Conservation (phyloP, 2,888 invertebrate genomes). For the Dascillus cervinus region DNA sequence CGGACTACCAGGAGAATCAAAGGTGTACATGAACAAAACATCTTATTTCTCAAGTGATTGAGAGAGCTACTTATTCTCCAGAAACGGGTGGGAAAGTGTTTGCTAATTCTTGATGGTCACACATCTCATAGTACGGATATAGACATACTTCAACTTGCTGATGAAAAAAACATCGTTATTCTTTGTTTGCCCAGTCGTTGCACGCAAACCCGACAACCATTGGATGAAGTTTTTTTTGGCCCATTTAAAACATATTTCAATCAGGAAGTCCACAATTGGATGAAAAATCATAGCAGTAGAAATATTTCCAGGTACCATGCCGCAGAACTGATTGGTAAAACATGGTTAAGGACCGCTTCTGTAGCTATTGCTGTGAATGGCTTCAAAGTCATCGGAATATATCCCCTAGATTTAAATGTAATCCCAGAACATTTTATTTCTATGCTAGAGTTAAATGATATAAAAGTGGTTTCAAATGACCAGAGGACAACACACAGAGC, state of each 20-base stretch:
- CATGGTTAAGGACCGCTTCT: slow-evolving; percentile 11
- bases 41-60: slow-evolving; percentile 15
- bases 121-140: slow-evolving; percentile 18
- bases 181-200: slow-evolving; percentile 21
- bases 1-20: slow-evolving; percentile 11
- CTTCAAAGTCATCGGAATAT: slow-evolving; percentile 11
- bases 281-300: slow-evolving; percentile 8
- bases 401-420: slow-evolving; percentile 9
- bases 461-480: neutral
- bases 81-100: slow-evolving; percentile 10
- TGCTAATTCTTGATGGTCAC: slow-evolving; percentile 27
- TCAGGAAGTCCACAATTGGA: slow-evolving; percentile 9
- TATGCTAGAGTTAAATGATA: slow-evolving; percentile 1
- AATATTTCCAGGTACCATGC: slow-evolving; percentile 8
- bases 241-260: slow-evolving; percentile 7
- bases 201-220: slow-evolving; percentile 19
- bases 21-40: slow-evolving; percentile 12
- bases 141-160: slow-evolving; percentile 21
- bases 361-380: slow-evolving; percentile 11
- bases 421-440: slow-evolving; percentile 12
- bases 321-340: slow-evolving; percentile 10
- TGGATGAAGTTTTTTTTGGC: slow-evolving; percentile 13
- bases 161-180: slow-evolving; percentile 21
- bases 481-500: neutral
- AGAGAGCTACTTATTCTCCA: slow-evolving; percentile 7